Base-by-base conservation (phyloP, 2,888 invertebrate genomes). In the Noctua comes region DNA sequence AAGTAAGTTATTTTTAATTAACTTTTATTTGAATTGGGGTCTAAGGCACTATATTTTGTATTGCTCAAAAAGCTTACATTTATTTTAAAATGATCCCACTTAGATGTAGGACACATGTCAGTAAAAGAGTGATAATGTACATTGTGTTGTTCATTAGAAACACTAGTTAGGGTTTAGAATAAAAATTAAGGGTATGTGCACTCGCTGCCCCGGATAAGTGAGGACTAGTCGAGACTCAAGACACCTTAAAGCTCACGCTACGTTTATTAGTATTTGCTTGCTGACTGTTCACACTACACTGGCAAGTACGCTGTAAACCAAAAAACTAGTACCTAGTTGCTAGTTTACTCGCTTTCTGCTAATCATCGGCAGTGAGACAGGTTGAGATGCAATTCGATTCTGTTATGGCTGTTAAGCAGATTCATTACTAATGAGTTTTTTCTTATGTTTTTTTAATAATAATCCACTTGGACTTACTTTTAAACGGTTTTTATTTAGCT, bases 1-100 rank as follows among this genome's bases (percentile, higher is more conserved):
- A 91, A 93, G 96, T 97, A 97, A 94, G 94, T 91, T 21, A 0
- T 51, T 46, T 13, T 73, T 27, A 24, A 5, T 57, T 62, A 8
- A 48, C 36, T 18, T 68, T 40, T 36, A 11, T 64, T 59, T 36
- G 4, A 18, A 31, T 31, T 21, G 62, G 18, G 62, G 21, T 31
- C 18, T 31, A 18, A 31, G 62, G 8, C 62, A 31, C 8, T 31
- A 27, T 31, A 31, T 62, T 62, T 18, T 59, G 18, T 31, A 27
- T 31, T 31, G 0, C 62, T 62, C 16, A 13, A 57, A n/a, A 59
- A 59, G 59, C 59, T 59, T n/a, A n/a, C n/a, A 54, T 36, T 36
- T 31, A 3, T 5, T 36, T 4, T 5, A 36, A 36, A 36, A 36
- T 36, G 5, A 36, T 36, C 36, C 36, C 36, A 54, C 40, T 8